phyloP scores from a whole-genome alignment of 2,113 vertebrate species.

The Isurus oxyrinchus region DNA sequence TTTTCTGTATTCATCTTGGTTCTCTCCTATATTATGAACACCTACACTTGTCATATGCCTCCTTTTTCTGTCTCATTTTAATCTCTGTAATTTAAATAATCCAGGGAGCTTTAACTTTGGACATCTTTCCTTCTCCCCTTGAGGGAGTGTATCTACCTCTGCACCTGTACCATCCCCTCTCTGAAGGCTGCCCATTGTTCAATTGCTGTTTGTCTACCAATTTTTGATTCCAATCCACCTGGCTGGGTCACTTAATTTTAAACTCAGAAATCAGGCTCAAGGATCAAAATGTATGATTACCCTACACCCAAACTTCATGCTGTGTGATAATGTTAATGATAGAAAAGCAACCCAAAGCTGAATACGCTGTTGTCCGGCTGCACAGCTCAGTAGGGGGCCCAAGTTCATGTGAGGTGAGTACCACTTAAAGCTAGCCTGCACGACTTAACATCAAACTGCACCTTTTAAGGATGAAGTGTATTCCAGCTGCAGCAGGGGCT shows the following conservation, averaged over 20 bases:
- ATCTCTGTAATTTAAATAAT: not conserved
- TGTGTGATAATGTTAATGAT: not conserved
- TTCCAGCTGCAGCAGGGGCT: not conserved
- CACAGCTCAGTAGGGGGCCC: not conserved
- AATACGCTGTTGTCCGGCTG: no score
- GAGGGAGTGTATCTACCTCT: not conserved
- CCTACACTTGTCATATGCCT: not conserved
- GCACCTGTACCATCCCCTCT: not conserved
- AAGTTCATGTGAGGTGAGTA: not conserved
- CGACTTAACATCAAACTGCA: not conserved
- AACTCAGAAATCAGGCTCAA: no score
- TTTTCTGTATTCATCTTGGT: not conserved
- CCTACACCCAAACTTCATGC: not conserved
- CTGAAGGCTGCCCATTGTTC: not conserved
- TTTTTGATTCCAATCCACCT: no score
- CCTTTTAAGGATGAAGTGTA: not conserved
- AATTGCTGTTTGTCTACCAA: not conserved
- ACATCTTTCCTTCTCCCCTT: not conserved
- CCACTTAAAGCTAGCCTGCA: not conserved
- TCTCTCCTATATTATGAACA: not conserved
- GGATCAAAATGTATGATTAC: no score
- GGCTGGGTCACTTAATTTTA: no score
- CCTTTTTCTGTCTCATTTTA: not conserved
- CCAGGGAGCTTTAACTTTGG: not conserved
- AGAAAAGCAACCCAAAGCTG: no score